Base-by-base conservation (phyloP, 2,888 invertebrate genomes). In the Ypsolopha sequella region DNA sequence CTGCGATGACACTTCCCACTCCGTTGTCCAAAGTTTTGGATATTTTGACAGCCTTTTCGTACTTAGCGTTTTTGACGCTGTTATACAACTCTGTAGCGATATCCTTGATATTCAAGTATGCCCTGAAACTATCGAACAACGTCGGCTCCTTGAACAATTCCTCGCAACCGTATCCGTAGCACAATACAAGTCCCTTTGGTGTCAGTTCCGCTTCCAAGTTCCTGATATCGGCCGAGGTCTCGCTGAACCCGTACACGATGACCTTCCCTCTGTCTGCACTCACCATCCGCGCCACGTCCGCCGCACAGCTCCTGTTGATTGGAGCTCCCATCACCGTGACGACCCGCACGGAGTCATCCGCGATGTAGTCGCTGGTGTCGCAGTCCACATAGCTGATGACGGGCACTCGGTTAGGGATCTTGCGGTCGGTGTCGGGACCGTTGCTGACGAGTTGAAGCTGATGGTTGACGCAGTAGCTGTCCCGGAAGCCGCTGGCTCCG, bases 391-490 rank as follows among this genome's bases (percentile, higher is more conserved):
- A 66, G 47, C 58, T 65, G 1, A 57, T 46, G 4, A 70, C 70
- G 0, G 73, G 71, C 0, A 73, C 60, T 36, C 73, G 63, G 51
- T 73, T 74, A 0, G 73, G 74, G 41, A 74, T 73, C 53, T 71
- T 74, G 33, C 51, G 61, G 51, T 55, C 57, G 0, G 41, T 53
- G 36, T 74, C 72, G 0, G 60, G 52, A 0, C 73, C 74, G 36
- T 67, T 67, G 54, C 68, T 70, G 7, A 73, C 71, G 1, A 66
- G 60, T 50, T 68, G 70, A 39, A 60, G 61, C 3, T 60, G 56
- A 48, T 70, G 66, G 53, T 74, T 74, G 4, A 74, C 65, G 33
- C 72, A 72, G 50, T 69, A 74, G 38, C 70, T 66, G 47, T 69
- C 57, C 0, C 58, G 3, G 52, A 68, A 73, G 0, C 73, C 73